A percentile compares a stretch with the other conserved stretches of the same genome.
These are phyloP conservation scores for Anneissia japonica DNA, from an alignment of 35 echinoderm and acorn worm species.

Conservation along the genomic window DNA sequence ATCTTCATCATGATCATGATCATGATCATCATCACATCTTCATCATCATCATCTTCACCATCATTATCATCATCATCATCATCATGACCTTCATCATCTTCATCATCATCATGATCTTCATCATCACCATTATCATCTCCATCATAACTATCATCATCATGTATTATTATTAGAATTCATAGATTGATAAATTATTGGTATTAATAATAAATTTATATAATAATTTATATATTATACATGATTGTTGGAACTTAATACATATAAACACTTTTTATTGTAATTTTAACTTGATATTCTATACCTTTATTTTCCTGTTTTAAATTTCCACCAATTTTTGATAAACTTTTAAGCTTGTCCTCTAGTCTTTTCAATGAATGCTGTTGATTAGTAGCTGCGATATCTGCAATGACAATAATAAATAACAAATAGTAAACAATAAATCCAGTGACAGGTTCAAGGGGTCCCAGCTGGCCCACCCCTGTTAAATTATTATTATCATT, in stretches of 20 bases:
- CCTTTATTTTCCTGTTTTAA: conserved; percentile 31
- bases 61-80: not conserved
- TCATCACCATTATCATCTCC: not conserved
- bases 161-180: not conserved
- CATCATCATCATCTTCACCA: not conserved
- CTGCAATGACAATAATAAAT: too few relatives aligned
- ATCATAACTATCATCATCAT: not conserved
- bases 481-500: too few relatives aligned
- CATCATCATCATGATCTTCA: not conserved
- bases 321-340: conserved; percentile 23
- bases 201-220: not conserved
- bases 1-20: not conserved
- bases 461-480: too few relatives aligned
- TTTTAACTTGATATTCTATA: not conserved
- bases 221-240: too few relatives aligned
- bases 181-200: not conserved
- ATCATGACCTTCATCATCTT: too few relatives aligned
- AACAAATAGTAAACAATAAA: too few relatives aligned
- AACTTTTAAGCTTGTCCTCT: conserved; percentile 5
- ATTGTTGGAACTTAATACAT: not conserved
- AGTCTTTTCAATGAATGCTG: conserved; percentile 1
- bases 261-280: not conserved
- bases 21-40: too few relatives aligned
- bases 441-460: too few relatives aligned
- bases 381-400: not conserved